Conservation (phyloP, 2,888 invertebrate species). For the Stenolophus ochropezus region DNA sequence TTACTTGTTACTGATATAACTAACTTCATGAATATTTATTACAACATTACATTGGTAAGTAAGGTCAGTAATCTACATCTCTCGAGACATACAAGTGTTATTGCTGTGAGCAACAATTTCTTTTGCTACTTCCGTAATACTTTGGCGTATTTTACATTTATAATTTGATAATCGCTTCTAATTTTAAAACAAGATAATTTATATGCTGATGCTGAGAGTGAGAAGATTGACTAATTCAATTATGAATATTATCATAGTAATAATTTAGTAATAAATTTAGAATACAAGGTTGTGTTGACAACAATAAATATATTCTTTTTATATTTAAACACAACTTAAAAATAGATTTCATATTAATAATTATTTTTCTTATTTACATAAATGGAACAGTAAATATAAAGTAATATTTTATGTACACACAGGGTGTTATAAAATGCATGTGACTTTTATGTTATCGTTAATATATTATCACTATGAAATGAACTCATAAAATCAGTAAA, state of each 20-base stretch:
- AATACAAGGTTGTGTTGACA: background rate
- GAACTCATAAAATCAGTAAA: too few relatives aligned
- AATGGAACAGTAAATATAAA: too few relatives aligned
- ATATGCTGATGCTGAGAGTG: background rate
- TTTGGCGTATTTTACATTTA: conserved; percentile 23
- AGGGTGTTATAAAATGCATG: too few relatives aligned
- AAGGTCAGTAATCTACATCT: conserved; percentile 49
- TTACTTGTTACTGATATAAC: conserved; percentile 13
- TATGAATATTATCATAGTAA: conserved; percentile 9
- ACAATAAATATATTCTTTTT: background rate
- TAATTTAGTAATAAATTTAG: conserved; percentile 2
- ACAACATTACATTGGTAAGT: conserved; percentile 2
- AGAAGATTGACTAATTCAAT: conserved; percentile 9
- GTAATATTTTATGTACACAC: too few relatives aligned
- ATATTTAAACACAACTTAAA: too few relatives aligned
- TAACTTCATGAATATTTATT: conserved; percentile 38
- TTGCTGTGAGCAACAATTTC: conserved; percentile 1
- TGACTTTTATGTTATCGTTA: too few relatives aligned
- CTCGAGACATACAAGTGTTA: conserved; percentile 8
- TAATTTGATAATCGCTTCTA: conserved; percentile 27
- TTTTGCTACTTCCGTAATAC: conserved; percentile 23
- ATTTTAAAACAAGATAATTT: conserved; percentile 11
- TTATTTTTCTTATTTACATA: too few relatives aligned
- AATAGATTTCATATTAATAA: too few relatives aligned
- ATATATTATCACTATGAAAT: too few relatives aligned